phyloP scores from a whole-genome alignment of 1,140 invertebrate genomes.

The Pomacea maculata region DNA sequence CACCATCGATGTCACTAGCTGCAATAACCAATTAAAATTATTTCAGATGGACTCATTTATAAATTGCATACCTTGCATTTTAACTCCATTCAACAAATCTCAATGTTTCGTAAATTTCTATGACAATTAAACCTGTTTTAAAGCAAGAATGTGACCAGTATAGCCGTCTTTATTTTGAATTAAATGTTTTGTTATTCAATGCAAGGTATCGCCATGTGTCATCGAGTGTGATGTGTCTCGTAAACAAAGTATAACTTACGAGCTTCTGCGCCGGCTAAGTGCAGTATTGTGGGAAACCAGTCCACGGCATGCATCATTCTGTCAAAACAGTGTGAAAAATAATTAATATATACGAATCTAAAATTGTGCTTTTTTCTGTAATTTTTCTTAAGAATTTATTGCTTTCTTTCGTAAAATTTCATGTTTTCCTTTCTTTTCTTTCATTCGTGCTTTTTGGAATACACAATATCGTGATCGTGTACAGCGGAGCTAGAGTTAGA shows the following conservation, averaged over 20 bases:
- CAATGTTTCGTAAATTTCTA: neutral
- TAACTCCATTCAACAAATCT: neutral
- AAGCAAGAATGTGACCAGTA: neutral
- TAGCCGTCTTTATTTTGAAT: neutral
- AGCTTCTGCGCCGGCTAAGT: conserved; percentile 27
- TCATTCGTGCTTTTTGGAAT: too few relatives aligned
- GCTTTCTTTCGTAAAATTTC: too few relatives aligned
- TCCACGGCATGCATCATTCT: conserved; percentile 51
- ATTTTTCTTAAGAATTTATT: too few relatives aligned
- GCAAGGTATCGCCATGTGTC: too few relatives aligned
- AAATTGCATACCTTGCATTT: neutral
- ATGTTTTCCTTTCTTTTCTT: too few relatives aligned
- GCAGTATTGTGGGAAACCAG: conserved; percentile 43
- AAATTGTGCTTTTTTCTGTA: too few relatives aligned
- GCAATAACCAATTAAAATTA: neutral
- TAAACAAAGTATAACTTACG: neutral
- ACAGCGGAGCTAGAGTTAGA: too few relatives aligned
- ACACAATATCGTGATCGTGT: too few relatives aligned
- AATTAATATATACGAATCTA: neutral
- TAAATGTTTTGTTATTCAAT: neutral
- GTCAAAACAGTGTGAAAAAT: conserved; percentile 7
- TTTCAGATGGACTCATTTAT: neutral
- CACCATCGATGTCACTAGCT: conserved; percentile 31
- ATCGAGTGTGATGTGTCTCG: too few relatives aligned
- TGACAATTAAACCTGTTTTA: neutral